Conservation (phyloP, 2,113 vertebrate species). For the Mugil cephalus region DNA sequence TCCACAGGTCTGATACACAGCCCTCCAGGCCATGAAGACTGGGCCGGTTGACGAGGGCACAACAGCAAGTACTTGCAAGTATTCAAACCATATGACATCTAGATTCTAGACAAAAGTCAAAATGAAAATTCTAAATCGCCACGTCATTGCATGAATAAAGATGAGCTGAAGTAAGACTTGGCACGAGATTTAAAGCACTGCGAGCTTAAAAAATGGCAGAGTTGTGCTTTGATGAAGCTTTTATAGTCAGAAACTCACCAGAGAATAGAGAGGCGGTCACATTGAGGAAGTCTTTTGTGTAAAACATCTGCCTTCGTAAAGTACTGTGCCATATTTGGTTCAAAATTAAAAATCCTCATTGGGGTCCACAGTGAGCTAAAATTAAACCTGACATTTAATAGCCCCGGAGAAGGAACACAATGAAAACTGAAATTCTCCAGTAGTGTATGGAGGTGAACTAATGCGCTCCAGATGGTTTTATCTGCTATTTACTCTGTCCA, state of each 20-base stretch:
- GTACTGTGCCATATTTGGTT: not conserved
- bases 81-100: not conserved
- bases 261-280: not conserved
- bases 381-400: not conserved
- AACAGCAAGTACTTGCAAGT: no score
- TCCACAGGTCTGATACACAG: no score
- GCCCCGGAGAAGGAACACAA: not conserved
- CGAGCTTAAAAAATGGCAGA: not conserved
- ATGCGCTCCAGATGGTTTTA: slow-evolving; percentile 33
- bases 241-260: not conserved
- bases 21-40: no score
- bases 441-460: not conserved
- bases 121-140: slow-evolving; percentile 5
- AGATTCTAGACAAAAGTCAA: not conserved
- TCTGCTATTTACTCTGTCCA: slow-evolving; percentile 23
- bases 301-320: slow-evolving; percentile 28
- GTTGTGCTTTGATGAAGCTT: not conserved
- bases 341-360: slow-evolving; percentile 10
- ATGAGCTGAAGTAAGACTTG: slow-evolving; percentile 5
- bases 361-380: not conserved
- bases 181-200: not conserved
- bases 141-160: not conserved
- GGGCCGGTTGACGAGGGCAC: no score
- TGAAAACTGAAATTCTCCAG: not conserved
- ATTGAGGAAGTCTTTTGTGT: slow-evolving; percentile 1